These are phyloP conservation scores for Pristionchus maxplancki DNA, from an alignment of 2,888 invertebrate species.

Conservation along the genomic window DNA sequence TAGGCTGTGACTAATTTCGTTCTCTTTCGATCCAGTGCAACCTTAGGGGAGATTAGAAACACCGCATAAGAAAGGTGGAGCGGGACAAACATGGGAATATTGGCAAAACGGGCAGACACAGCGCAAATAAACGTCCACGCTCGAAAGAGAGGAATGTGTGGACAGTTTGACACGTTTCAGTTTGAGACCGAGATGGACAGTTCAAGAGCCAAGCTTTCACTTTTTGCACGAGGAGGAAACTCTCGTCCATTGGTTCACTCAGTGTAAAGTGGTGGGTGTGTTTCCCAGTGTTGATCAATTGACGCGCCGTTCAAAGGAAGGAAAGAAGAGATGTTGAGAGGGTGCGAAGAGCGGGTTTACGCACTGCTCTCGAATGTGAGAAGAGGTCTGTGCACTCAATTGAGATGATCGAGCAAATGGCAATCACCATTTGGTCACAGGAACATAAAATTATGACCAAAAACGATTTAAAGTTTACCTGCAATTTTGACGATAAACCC, in stretches of 20 bases:
- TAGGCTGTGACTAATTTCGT: background rate
- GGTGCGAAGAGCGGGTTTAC: background rate
- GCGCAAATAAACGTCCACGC: background rate
- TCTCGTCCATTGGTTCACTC: constrained; percentile 7
- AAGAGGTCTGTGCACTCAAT: background rate
- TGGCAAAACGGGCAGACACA: background rate
- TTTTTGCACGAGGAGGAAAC: background rate
- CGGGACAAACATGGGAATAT: background rate
- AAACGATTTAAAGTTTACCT: too few species aligned
- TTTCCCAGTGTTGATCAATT: background rate
- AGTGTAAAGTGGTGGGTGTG: constrained; percentile 28
- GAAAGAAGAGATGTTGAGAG: background rate
- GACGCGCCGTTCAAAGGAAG: background rate
- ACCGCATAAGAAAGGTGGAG: background rate
- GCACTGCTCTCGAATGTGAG: background rate
- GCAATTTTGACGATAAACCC: too few species aligned
- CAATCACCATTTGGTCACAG: background rate
- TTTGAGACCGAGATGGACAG: background rate
- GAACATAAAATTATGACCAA: too few species aligned
- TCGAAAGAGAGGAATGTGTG: background rate
- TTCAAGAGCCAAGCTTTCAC: background rate
- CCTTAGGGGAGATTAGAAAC: background rate
- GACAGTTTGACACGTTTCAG: background rate
- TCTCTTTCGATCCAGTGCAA: constrained; percentile 5
- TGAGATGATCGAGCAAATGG: background rate